A percentile compares a stretch with the other conserved stretches of the same genome.
phyloP scores from a whole-genome alignment of 2,888 invertebrate genomes.

The Crioceris asparagi region DNA sequence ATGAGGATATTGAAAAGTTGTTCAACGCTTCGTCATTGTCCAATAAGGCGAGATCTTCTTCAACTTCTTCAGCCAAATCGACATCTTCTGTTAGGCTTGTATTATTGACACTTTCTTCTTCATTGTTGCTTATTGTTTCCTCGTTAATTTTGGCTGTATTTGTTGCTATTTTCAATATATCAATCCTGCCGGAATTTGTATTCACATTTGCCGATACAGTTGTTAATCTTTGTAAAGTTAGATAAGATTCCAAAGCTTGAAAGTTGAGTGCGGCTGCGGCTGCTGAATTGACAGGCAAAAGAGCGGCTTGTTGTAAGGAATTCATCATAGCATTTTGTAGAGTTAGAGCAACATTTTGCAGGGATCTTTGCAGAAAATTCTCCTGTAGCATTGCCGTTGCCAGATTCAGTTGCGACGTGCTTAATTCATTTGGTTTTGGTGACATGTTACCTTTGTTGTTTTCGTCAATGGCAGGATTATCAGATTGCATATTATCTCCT shows the following conservation, averaged over 20 bases:
- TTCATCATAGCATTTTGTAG: conserved; percentile 78
- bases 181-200: conserved; percentile 43
- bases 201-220: conserved; percentile 46
- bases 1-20: conserved; percentile 48
- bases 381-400: conserved; percentile 53
- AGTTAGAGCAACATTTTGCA: conserved; percentile 68
- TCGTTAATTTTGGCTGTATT: conserved; percentile 35
- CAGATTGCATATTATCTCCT: too few relatives aligned
- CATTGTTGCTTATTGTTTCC: conserved; percentile 26
- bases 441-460: conserved; percentile 16
- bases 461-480: too few relatives aligned
- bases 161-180: conserved; percentile 55
- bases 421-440: conserved; percentile 2
- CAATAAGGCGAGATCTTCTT: conserved; percentile 62
- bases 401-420: conserved; percentile 26
- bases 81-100: conserved; percentile 46
- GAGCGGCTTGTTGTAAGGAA: conserved; percentile 72
- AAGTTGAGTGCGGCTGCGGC: conserved; percentile 76
- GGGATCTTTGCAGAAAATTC: conserved; percentile 46
- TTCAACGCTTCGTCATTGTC: conserved; percentile 55
- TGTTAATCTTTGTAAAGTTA: conserved; percentile 70
- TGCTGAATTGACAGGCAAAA: conserved; percentile 71
- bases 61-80: conserved; percentile 59
- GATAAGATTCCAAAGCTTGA: conserved; percentile 77
- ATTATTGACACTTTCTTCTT: conserved; percentile 29